Evolutionary conservation across 2,888 invertebrate genomes (phyloP).

Genomic region (Prenolepis imparis): DNA sequence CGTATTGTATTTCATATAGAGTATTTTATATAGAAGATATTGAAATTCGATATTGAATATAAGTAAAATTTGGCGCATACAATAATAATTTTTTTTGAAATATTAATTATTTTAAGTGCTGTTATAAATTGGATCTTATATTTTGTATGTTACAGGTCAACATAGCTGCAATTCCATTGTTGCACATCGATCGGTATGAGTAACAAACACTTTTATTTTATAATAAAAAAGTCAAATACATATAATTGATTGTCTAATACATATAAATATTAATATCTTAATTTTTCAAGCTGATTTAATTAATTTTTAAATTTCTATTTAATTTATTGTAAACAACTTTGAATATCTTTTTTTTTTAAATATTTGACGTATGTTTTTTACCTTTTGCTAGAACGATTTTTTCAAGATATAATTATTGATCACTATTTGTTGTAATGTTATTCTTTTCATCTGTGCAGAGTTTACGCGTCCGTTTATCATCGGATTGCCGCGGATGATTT

Average conservation of each 20-base stretch:
- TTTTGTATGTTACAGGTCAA: not conserved
- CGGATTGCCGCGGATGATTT: no score
- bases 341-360: not conserved
- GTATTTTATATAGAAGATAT: not conserved
- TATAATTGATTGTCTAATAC: not conserved
- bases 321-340: not conserved
- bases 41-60: not conserved
- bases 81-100: not conserved
- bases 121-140: not conserved
- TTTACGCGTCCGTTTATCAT: no score
- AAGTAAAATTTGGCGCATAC: not conserved
- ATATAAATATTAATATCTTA: not conserved
- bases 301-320: not conserved
- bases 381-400: not conserved
- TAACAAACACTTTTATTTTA: not conserved
- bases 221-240: not conserved
- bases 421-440: not conserved
- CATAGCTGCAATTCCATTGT: not conserved
- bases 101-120: not conserved
- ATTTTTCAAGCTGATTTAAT: not conserved
- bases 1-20: not conserved
- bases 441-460: not conserved
- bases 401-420: not conserved
- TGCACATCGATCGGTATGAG: not conserved
- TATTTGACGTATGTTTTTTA: not conserved